These are phyloP conservation scores for Plecotus auritus DNA, from an alignment of 2,113 vertebrate species.

Conservation along the genomic window DNA sequence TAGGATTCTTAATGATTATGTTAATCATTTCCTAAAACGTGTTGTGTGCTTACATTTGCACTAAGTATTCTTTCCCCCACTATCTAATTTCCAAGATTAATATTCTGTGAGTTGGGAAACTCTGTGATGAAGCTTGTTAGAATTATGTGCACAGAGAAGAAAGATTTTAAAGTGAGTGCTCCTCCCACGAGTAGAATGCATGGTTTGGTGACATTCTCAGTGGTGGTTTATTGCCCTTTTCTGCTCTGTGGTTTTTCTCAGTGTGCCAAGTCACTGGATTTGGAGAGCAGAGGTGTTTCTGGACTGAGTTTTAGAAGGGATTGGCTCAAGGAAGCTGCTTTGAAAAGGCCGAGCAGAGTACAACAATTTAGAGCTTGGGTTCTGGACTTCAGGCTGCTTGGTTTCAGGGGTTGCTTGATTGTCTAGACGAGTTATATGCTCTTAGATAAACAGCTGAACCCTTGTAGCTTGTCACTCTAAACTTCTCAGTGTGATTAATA, in stretches of 20 bases:
- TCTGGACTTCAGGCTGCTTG: not conserved
- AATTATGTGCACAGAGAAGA: not conserved
- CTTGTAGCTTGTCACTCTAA: not conserved
- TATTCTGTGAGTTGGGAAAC: not conserved
- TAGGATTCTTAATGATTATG: not conserved
- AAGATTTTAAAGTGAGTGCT: not conserved
- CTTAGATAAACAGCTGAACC: not conserved
- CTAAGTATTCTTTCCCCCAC: not conserved
- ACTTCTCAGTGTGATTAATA: not conserved
- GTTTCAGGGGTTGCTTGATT: not conserved
- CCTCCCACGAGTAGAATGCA: not conserved
- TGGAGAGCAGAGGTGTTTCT: not conserved
- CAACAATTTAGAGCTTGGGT: not conserved
- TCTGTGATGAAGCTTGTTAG: not conserved
- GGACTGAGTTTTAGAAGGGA: not conserved
- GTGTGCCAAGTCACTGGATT: not conserved
- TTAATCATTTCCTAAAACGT: not conserved
- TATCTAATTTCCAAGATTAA: not conserved
- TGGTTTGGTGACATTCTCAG: not conserved
- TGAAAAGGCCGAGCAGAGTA: not conserved
- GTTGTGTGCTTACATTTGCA: not conserved
- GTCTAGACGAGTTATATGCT: not conserved
- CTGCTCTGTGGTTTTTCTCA: not conserved
- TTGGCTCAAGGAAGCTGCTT: not conserved
- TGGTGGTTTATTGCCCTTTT: not conserved